These are phyloP conservation scores for Malthinus flaveolus DNA, from an alignment of 2,888 invertebrate species.

Conservation along the genomic window DNA sequence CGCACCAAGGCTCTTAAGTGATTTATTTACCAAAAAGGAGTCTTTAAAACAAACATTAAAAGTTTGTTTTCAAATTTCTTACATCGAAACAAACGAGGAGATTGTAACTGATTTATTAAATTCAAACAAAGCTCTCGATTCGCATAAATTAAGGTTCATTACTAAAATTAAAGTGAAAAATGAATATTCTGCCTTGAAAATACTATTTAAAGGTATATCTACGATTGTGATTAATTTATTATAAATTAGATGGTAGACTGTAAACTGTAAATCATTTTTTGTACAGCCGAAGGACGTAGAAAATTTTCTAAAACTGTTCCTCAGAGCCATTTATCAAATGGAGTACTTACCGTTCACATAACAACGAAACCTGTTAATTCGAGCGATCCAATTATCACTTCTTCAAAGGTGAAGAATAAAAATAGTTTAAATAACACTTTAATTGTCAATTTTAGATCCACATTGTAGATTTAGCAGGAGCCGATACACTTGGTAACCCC, in stretches of 20 bases:
- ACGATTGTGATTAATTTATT: not conserved
- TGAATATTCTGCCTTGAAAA: constrained; percentile 45
- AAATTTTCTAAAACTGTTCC: constrained; percentile 37
- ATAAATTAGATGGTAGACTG: not conserved
- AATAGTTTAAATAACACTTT: constrained; percentile 5
- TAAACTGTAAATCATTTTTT: not conserved
- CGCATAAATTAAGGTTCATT: constrained; percentile 39
- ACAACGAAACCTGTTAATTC: constrained; percentile 39
- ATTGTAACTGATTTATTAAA: constrained; percentile 48
- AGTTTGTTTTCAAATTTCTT: constrained; percentile 50
- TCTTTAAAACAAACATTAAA: constrained; percentile 40
- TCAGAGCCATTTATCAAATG: constrained; percentile 49
- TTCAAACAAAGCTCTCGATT: constrained; percentile 35
- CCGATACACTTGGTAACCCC: constrained; percentile 46
- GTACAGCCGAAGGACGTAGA: constrained; percentile 50
- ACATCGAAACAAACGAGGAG: constrained; percentile 48
- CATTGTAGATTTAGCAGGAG: constrained; percentile 55
- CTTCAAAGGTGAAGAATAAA: constrained; percentile 41
- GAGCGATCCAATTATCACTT: constrained; percentile 36
- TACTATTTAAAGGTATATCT: constrained; percentile 46
- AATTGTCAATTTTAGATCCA: constrained; percentile 48
- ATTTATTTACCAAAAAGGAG: constrained; percentile 45
- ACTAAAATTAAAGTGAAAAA: constrained; percentile 38
- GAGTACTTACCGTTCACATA: constrained; percentile 51
- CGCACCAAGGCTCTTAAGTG: constrained; percentile 48